A percentile compares a stretch with the other conserved stretches of the same genome.
phyloP scores from a whole-genome alignment of 2,113 vertebrate species.

The Elachura formosa region DNA sequence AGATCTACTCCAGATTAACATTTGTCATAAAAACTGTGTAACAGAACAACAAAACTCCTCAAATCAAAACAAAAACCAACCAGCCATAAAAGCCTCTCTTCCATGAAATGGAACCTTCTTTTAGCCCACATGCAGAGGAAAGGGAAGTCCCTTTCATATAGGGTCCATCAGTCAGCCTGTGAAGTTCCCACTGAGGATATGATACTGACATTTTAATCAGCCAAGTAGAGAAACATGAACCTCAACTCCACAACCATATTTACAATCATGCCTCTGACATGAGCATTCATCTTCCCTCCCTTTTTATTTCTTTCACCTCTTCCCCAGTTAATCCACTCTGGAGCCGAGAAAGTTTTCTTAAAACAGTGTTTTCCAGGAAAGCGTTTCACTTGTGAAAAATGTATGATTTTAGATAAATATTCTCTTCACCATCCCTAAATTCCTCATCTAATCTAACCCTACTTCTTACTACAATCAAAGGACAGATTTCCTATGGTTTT shows the following conservation, averaged over 20 bases:
- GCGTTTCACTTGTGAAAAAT: not conserved
- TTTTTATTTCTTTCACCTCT: not conserved
- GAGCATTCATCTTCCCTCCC: not conserved
- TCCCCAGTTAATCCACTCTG: not conserved
- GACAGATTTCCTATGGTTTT: not conserved
- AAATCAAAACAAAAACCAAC: not conserved
- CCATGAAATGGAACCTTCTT: not conserved
- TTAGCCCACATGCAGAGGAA: not conserved
- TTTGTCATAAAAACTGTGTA: not conserved
- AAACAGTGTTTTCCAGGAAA: not conserved
- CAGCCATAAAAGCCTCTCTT: not conserved
- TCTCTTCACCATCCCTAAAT: not conserved
- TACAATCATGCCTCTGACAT: not conserved
- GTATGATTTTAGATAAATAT: not conserved
- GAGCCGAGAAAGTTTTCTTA: not conserved
- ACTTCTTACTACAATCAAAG: not conserved
- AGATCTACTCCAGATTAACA: not conserved
- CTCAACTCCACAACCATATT: not conserved
- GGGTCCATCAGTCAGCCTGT: not conserved
- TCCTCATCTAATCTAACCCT: not conserved
- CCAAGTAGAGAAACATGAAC: not conserved
- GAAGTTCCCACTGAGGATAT: not conserved
- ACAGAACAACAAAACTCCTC: not conserved
- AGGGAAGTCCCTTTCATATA: not conserved
- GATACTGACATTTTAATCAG: not conserved